Evolutionary conservation across 2,888 invertebrate species (phyloP), one percentile per base, ranked within the genome.

Genomic region (Therioaphis trifolii): DNA sequence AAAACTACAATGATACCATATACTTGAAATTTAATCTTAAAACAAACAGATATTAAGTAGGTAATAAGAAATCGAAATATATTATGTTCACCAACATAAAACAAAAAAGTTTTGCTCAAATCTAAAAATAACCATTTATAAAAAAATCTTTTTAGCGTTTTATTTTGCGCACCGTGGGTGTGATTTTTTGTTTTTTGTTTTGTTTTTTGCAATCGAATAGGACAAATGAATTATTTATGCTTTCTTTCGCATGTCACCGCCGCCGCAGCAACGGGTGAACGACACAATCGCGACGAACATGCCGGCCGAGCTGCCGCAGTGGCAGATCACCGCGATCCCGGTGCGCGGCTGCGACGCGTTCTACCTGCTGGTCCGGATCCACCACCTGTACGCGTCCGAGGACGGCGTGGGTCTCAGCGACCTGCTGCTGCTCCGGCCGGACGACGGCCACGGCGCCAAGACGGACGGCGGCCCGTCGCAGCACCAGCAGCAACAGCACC

Each of bases 231-330:
- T 5, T 14, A 24, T 58, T 0, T 15, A 58, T 29, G n/a, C n/a
- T 29, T 35, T 15, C 18, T 68, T 21, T 40, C 11, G 40, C 21
- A 4, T 68, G 11, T 21, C n/a, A n/a, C n/a, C n/a, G 18, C 40
- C 66, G 85, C 89, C 89, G 77, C 89, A 94, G 93, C 94, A 94
- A 49, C 94, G 92, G 87, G 92, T 95, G 72, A 94, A 94, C 87
- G 94, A 94, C 82, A 91, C 94, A 84, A 92, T 94, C 40, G 92
- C 93, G 4, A 95, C 94, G 89, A 94, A 93, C 88, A 91, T 95
- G 82, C 92, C 94, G 9, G 89, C 90, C 1, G 92, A 93, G 79
- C 90, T 92, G 84, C 92, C 95, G 0, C 95, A 95, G 18, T 95
- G 95, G 95, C 95, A 95, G 88, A 92, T 95, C 79, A 92, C 93